Conservation (phyloP, 92 coral and sea anemone genomes). For the Heliopora coerulea region DNA sequence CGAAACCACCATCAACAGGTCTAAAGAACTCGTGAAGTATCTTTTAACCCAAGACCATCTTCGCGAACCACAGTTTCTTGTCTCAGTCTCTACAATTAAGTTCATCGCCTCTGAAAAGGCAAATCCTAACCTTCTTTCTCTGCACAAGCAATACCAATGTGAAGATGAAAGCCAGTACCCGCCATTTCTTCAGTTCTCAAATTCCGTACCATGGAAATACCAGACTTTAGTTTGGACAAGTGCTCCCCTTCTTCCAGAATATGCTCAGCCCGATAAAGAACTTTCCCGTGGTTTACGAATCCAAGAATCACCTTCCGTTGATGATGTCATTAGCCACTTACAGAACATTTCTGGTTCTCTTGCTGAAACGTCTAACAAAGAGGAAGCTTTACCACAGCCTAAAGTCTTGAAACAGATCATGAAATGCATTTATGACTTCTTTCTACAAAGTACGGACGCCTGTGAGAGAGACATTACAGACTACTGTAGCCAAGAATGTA, state of each 20-base stretch:
- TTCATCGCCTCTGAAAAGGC: conserved; percentile 63
- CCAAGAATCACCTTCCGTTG: conserved; percentile 38
- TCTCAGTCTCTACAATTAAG: conserved; percentile 53
- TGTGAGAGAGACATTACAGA: not conserved
- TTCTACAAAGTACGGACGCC: conserved; percentile 6
- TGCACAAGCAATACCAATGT: conserved; percentile 46
- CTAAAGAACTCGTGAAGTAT: conserved; percentile 54
- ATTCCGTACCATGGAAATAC: conserved; percentile 40
- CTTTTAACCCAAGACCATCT: conserved; percentile 42
- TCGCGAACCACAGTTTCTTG: conserved; percentile 50
- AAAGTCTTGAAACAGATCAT: conserved; percentile 39
- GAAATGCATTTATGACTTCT: conserved; percentile 53
- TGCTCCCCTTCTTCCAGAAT: conserved; percentile 49
- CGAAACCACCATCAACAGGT: conserved; percentile 51
- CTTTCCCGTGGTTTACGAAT: conserved; percentile 35
- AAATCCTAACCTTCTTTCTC: conserved; percentile 18
- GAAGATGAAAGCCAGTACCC: not conserved
- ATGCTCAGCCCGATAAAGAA: conserved; percentile 49
- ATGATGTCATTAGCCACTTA: conserved; percentile 60
- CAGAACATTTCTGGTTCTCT: conserved; percentile 42
- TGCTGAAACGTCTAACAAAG: conserved; percentile 14
- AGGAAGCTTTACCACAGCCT: not conserved
- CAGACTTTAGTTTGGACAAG: conserved; percentile 55
- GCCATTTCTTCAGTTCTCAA: conserved; percentile 56
- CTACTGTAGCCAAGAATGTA: conserved; percentile 25